Base-by-base conservation (phyloP, 2,888 invertebrate genomes). In the Coelinius sp. region DNA sequence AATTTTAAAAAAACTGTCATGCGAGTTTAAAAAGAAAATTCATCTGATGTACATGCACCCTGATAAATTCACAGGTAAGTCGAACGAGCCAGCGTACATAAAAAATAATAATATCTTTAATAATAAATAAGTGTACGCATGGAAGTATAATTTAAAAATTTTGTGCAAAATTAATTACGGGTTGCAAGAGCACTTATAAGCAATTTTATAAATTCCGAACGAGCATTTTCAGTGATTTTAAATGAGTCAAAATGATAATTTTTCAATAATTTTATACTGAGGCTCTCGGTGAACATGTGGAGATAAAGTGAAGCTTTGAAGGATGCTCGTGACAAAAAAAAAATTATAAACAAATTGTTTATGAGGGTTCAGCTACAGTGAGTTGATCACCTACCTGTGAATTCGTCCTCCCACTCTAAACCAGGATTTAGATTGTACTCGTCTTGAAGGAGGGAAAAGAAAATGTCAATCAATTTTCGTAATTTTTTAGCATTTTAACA, bases 341-440 rank as follows among this genome's bases (percentile, higher is more conserved):
- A 52, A 35, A 25, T 49, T 31, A 35, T 63, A 70, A 35, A 56
- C 56, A 66, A 35, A 68, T 70, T 65, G 66, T 75, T 71, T 70
- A 72, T 78, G 75, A 70, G 73, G 76, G 76, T 77, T 77, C 76
- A 78, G 79, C 82, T 81, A 80, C 80, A 82, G 83, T 84, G 82
- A 84, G 83, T 84, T 83, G 81, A 84, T 86, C 91, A 94, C 97
- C 96, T 97, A 97, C 97, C 97, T 97, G 97, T 96, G 92, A 97
- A 97, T 92, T 97, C 97, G 95, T 97, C 97, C 94, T 97, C 97
- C 97, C 97, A 97, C 92, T 97, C 97, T 96, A 97, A 96, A 95
- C 96, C 96, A 93, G 96, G 96, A 94, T 96, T 96, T 94, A 97
- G 96, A 96, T 97, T 96, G 96, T 97, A 97, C 93, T 97, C 97